Conservation (phyloP, 2,797 vertebrate genomes). For the Chelidonichthys spinosus region DNA sequence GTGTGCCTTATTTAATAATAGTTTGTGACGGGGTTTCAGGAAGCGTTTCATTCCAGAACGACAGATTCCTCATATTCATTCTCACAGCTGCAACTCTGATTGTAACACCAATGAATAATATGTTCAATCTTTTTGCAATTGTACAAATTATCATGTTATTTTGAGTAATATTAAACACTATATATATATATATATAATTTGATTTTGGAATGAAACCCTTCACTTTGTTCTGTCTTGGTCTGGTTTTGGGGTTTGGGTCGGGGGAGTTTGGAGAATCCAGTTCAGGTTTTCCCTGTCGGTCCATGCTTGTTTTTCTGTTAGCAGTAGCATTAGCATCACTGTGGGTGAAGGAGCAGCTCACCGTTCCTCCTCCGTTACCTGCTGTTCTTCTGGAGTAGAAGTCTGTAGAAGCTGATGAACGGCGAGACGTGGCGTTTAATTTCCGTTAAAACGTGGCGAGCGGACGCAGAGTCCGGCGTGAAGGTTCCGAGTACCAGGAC, state of each 20-base stretch:
- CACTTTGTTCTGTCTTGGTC: conserved; percentile 65
- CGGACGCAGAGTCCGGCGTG: too few relatives aligned
- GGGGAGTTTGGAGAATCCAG: conserved; percentile 59
- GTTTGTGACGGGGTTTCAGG: conserved; percentile 84
- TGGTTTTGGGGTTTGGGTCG: conserved; percentile 57
- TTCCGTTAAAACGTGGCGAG: too few relatives aligned
- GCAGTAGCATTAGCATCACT: conserved; percentile 27
- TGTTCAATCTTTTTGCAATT: conserved; percentile 36
- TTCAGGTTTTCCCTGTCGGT: conserved; percentile 44
- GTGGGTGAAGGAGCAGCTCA: conserved; percentile 43
- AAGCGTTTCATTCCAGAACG: conserved; percentile 79
- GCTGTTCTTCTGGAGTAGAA: conserved; percentile 36
- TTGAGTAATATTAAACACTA: conserved; percentile 14
- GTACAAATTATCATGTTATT: conserved; percentile 29
- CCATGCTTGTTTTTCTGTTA: conserved; percentile 1
- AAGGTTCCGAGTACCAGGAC: background rate
- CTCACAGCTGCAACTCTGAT: conserved; percentile 46
- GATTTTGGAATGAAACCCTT: conserved; percentile 79
- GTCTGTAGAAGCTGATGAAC: background rate
- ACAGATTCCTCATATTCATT: conserved; percentile 40
- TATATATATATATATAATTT: background rate
- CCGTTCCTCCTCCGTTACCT: conserved; percentile 54
- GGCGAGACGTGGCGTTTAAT: background rate
- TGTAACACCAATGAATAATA: conserved; percentile 45
- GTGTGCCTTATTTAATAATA: conserved; percentile 91